Percentiles rank a stretch among this genome's conserved stretches.
Evolutionary conservation across 2,113 vertebrate species (phyloP).

Genomic region (Tragulus kanchil): DNA sequence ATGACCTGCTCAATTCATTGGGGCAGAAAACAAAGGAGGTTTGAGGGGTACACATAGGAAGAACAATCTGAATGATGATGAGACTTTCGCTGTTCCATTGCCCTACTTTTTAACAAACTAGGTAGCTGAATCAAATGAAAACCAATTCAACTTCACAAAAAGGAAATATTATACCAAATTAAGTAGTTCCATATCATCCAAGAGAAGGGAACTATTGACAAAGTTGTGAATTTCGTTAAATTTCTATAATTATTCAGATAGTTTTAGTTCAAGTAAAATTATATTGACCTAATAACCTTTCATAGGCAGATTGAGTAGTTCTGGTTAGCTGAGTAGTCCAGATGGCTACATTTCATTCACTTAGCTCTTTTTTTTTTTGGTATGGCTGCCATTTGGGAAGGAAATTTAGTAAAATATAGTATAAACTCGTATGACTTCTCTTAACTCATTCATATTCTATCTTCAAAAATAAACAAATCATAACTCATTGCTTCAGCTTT

Average conservation of each 20-base stretch:
- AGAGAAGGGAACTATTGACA: not conserved
- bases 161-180: not conserved
- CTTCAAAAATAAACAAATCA: constrained; percentile 34
- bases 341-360: not conserved
- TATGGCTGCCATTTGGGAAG: not conserved
- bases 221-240: not conserved
- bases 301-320: not conserved
- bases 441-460: constrained; percentile 23
- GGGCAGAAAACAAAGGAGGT: not conserved
- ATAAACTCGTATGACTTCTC: not conserved
- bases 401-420: constrained; percentile 41
- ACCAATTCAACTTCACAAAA: constrained; percentile 9
- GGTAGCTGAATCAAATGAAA: constrained; percentile 33
- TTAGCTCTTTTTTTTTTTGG: not conserved
- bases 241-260: not conserved
- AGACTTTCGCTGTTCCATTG: not conserved
- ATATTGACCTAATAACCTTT: not conserved
- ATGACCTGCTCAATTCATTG: not conserved
- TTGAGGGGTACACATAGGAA: not conserved
- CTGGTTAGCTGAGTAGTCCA: not conserved
- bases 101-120: not conserved
- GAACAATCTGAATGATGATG: not conserved
- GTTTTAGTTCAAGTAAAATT: constrained; percentile 20
- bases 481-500: not conserved
- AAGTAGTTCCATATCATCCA: not conserved